Evolutionary conservation across 92 coral and sea anemone genomes (phyloP), one percentile per base, ranked within the genome.

Genomic region (Bergia sp.): DNA sequence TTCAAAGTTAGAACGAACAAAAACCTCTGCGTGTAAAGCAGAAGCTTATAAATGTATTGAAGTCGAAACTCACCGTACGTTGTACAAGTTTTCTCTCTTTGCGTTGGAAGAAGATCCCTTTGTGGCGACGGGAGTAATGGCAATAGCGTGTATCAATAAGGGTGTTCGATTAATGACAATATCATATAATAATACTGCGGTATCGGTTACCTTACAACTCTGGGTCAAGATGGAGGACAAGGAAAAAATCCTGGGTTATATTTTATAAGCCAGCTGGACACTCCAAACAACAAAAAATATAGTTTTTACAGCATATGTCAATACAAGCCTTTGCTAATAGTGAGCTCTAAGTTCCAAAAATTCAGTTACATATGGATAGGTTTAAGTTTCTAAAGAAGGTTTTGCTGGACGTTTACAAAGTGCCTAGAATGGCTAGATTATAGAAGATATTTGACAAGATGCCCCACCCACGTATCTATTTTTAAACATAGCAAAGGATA

Each of bases 221-320:
- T 37, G 39, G 82, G 82, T 79, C 82, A 79, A 50, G 39, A 20
- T 9, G 11, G 21, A 79, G 12, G 12, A 79, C 1, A 79, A 79
- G 66, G 82, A 79, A 21, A 49, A n/a, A 79, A 79, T 45, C 82
- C 82, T 79, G 82, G 10, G 36, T 79, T 45, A 77, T 43, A 45
- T 77, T 77, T 77, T 16, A 44, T 12, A 37, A 79, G 82, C 57
- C 82, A 29, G 29, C 29, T 23, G 37, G 37, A n/a, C 80, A 41
- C n/a, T 65, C 39, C 77, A 7, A 29, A 45, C 9, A 18, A 44
- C 43, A 74, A 4, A 38, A 38, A 74, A 74, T 74, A 42, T 12
- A 37, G 10, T 74, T 12, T 20, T 37, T 20, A 12, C n/a, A 15
- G 10, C 18, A 74, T 10, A 39, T 12, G 29, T 12, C 78, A 5